These are phyloP conservation scores for Caenorhabditis panamensis DNA, from an alignment of 2,888 invertebrate species.

Conservation along the genomic window DNA sequence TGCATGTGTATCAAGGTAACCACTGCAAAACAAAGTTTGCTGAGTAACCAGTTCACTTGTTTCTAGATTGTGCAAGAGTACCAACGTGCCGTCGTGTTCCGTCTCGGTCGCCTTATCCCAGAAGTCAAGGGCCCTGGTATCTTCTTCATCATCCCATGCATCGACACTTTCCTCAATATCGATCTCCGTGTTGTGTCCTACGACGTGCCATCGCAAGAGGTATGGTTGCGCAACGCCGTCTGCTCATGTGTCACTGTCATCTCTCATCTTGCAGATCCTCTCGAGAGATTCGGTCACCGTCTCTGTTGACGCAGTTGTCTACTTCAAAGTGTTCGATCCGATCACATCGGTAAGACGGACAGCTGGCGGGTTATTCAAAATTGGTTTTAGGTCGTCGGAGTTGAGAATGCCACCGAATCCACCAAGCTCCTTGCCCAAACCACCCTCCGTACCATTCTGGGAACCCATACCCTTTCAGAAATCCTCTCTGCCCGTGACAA, in stretches of 20 bases:
- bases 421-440: constrained; percentile 82
- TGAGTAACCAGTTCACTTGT: neutral
- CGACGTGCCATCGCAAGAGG: constrained; percentile 98
- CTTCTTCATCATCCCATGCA: constrained; percentile 87
- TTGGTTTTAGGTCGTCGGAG: constrained; percentile 86
- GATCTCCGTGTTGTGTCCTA: constrained; percentile 95
- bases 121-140: constrained; percentile 86
- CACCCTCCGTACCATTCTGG: constrained; percentile 89
- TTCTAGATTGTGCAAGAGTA: constrained; percentile 80
- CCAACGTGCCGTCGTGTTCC: constrained; percentile 90
- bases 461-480: constrained; percentile 82
- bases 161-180: constrained; percentile 85
- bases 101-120: constrained; percentile 87
- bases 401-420: constrained; percentile 89
- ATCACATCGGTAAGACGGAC: constrained; percentile 48
- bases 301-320: constrained; percentile 64
- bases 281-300: constrained; percentile 63
- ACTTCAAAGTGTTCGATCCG: constrained; percentile 63
- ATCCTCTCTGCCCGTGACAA: constrained; percentile 59
- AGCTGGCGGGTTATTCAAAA: neutral
- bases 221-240: constrained; percentile 81
- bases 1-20: constrained; percentile 76
- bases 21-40: neutral
- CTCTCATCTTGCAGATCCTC: constrained; percentile 48
- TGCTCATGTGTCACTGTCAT: constrained; percentile 3